Evolutionary conservation across 2,888 invertebrate species (phyloP), one percentile per base, ranked within the genome.

Genomic region (Dendrolimus pini): DNA sequence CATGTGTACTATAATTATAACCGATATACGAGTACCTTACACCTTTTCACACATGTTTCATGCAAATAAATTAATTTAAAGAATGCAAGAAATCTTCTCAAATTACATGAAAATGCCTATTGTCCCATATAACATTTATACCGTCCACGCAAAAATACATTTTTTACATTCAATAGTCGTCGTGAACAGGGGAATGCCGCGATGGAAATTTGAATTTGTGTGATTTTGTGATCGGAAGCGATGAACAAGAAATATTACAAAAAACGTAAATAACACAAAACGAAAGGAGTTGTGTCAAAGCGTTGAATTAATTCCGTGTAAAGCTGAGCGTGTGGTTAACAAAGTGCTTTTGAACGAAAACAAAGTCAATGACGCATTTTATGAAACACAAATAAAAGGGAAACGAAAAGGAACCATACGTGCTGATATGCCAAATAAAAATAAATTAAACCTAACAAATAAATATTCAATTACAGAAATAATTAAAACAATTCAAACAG

Each of bases 321-420:
- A 72, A 73, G 76, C 70, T 65, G 68, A 69, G 70, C 67, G 47
- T 61, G 65, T 67, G 65, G 70, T 65, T 70, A 62, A 71, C 68
- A 68, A 69, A 69, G 75, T 75, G 77, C 75, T 63, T 57, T 30
- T 47, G 9, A 2, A 47, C 9, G 12, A 10, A 47, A 47, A 7
- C 47, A 54, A 18, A 14, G 55, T 60, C 58, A 55, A 61, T 62
- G 61, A 60, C 61, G 65, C 66, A 60, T 60, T 47, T 47, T 47
- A 47, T 47, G 47, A 12, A 8, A 47, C 47, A 10, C 12, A 47
- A 47, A 47, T 8, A 10, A 47, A 47, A 47, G 12, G 3, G 30
- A 7, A 47, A 47, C 9, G 47, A 12, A 47, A 47, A 47, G 10
- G 9, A 2, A 47, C 2, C 47, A 47, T 47, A 47, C 47, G 47